These are phyloP conservation scores for Spheniscus mendiculus DNA, from an alignment of 2,113 vertebrate species.

Conservation along the genomic window DNA sequence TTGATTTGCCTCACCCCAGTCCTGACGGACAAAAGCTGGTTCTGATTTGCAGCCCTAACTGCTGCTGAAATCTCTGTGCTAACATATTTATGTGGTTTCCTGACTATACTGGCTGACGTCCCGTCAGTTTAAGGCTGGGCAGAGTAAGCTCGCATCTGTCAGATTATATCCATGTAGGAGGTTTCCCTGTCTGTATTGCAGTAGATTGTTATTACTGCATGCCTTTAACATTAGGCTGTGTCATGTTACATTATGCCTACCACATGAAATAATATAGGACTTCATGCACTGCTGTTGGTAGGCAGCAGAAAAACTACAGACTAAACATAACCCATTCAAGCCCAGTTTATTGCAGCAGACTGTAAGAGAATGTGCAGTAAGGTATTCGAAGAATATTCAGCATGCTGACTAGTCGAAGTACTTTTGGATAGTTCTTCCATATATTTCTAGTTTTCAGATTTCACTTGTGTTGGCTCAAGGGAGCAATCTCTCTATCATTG, in stretches of 20 bases:
- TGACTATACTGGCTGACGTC: not conserved
- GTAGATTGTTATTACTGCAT: not conserved
- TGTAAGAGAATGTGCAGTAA: not conserved
- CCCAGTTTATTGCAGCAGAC: slow-evolving; percentile 1
- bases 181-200: not conserved
- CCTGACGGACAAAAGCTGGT: not conserved
- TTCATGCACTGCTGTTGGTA: not conserved
- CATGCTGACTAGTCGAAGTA: slow-evolving; percentile 60
- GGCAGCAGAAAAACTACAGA: not conserved
- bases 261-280: not conserved
- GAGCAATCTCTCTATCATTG: slow-evolving; percentile 55
- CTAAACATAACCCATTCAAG: not conserved
- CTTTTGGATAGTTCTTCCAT: slow-evolving; percentile 63
- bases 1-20: not conserved
- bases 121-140: not conserved
- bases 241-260: slow-evolving; percentile 23
- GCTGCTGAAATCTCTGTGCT: not conserved
- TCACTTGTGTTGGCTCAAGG: slow-evolving; percentile 71
- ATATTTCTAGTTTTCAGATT: slow-evolving; percentile 63
- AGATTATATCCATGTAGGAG: not conserved
- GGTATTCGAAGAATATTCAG: slow-evolving; percentile 29
- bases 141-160: slow-evolving; percentile 12
- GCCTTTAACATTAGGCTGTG: slow-evolving; percentile 25
- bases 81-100: not conserved
- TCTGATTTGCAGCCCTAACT: slow-evolving; percentile 1